Percentiles rank a stretch among this genome's conserved stretches.
Evolutionary conservation across 2,797 vertebrate genomes (phyloP).

Genomic region (Euthynnus affinis): DNA sequence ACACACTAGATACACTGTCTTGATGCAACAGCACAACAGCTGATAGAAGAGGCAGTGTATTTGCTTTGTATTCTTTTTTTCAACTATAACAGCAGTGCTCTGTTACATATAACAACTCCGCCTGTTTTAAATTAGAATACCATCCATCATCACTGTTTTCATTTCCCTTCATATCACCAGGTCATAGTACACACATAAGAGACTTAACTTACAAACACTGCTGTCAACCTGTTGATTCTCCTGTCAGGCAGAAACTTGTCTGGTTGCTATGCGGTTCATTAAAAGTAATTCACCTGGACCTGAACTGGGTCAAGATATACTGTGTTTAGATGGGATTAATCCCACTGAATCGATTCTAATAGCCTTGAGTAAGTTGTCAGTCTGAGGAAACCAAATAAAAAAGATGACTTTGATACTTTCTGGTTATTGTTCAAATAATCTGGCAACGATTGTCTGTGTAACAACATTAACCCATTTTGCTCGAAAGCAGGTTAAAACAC

Average conservation of each 20-base stretch:
- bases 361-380: slow-evolving; percentile 16
- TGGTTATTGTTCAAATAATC: slow-evolving; percentile 29
- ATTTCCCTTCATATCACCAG: not conserved
- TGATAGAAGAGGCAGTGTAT: not conserved
- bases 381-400: slow-evolving; percentile 20
- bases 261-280: slow-evolving; percentile 17
- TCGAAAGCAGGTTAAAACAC: slow-evolving; percentile 22
- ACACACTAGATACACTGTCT: not conserved
- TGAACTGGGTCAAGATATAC: slow-evolving; percentile 11
- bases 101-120: slow-evolving; percentile 10
- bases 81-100: not conserved
- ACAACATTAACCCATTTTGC: slow-evolving; percentile 20
- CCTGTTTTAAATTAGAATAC: not conserved
- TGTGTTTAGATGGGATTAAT: slow-evolving; percentile 27
- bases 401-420: slow-evolving; percentile 13
- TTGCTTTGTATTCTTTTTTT: not conserved
- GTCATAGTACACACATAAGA: slow-evolving; percentile 3
- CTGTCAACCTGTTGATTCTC: slow-evolving; percentile 32
- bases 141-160: slow-evolving; percentile 34
- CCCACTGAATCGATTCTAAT: slow-evolving; percentile 19
- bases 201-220: slow-evolving; percentile 10
- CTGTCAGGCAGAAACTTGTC: slow-evolving; percentile 32
- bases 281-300: slow-evolving; percentile 34
- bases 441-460: not conserved
- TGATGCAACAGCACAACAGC: not conserved